phyloP scores from a whole-genome alignment of 1,140 invertebrate genomes.

The Magallana gigas region DNA sequence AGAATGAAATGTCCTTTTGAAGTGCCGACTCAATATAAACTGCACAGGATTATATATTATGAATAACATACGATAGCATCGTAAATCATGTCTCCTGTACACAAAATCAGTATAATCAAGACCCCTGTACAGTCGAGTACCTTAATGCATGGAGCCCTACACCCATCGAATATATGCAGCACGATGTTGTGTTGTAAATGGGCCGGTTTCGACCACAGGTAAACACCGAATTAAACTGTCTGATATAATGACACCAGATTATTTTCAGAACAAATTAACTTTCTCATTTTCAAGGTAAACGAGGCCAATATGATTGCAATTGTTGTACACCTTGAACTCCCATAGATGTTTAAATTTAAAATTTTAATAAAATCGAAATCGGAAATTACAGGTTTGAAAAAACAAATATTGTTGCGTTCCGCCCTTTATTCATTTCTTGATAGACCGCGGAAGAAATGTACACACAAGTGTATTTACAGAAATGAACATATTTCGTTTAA shows the following conservation, averaged over 20 bases:
- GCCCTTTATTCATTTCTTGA: no score
- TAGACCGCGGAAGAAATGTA: no score
- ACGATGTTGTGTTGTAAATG: not conserved
- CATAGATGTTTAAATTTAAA: no score
- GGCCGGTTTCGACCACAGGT: not conserved
- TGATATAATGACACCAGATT: not conserved
- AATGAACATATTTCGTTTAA: no score
- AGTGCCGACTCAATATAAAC: not conserved
- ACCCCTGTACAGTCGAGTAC: not conserved
- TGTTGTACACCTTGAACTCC: no score
- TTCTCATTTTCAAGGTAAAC: not conserved
- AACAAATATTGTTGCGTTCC: no score
- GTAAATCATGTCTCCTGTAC: constrained; percentile 3
- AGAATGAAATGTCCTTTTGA: not conserved
- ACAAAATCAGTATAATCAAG: no score
- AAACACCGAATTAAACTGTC: not conserved
- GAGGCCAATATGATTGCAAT: not conserved
- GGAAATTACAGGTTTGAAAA: no score
- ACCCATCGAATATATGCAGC: not conserved
- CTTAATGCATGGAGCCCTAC: not conserved
- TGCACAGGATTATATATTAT: constrained; percentile 20
- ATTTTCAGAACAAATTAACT: constrained; percentile 6
- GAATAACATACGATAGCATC: not conserved
- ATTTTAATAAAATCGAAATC: no score
- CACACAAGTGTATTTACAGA: no score